Conservation (phyloP, 2,888 invertebrate genomes). For the Apamea epomidion region DNA sequence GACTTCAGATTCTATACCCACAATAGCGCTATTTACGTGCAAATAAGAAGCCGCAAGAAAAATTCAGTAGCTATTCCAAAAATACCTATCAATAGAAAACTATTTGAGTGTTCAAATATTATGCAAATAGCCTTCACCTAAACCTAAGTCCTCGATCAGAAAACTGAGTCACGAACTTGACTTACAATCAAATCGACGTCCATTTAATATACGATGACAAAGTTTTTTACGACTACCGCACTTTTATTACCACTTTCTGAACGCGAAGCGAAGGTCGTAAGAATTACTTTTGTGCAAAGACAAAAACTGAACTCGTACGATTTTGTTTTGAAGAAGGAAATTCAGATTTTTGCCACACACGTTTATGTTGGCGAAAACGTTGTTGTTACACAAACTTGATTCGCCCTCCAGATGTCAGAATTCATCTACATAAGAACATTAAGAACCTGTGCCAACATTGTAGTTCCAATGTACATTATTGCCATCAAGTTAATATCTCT, state of each 20-base stretch:
- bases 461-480: conserved; percentile 29
- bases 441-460: conserved; percentile 20
- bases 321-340: conserved; percentile 38
- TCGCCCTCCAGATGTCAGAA: conserved; percentile 15
- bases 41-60: background rate
- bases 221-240: conserved; percentile 62
- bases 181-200: conserved; percentile 45
- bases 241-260: conserved; percentile 55
- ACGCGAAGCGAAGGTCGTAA: conserved; percentile 40
- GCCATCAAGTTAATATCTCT: conserved; percentile 32
- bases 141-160: conserved; percentile 27
- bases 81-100: background rate
- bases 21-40: background rate
- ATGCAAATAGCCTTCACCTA: conserved; percentile 13
- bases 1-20: background rate
- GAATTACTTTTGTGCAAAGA: conserved; percentile 43
- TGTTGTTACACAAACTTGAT: conserved; percentile 16
- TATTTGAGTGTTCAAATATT: conserved; percentile 7
- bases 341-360: conserved; percentile 2
- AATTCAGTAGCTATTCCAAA: conserved; percentile 4
- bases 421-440: conserved; percentile 2
- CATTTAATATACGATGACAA: conserved; percentile 55
- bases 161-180: conserved; percentile 39
- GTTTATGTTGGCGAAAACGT: conserved; percentile 1
- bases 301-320: conserved; percentile 31